Evolutionary conservation across 2,888 invertebrate species (phyloP), one percentile per base, ranked within the genome.

Genomic region (Hyposoter dolosus): DNA sequence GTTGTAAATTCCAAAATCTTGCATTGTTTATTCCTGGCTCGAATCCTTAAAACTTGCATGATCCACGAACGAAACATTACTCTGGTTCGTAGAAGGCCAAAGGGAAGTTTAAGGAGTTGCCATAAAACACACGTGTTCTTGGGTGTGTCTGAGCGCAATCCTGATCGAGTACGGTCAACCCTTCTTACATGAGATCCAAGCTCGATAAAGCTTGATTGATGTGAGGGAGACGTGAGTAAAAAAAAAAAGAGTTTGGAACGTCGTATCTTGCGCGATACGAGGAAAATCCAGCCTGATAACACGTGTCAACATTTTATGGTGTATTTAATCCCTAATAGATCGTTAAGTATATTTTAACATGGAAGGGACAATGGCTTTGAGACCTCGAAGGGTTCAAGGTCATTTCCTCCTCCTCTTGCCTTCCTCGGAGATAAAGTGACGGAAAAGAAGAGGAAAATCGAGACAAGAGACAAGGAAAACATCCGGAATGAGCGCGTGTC

Each of bases 141-240:
- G 76, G 69, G 50, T 82, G 60, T 71, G 69, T 69, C 53, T 43
- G 7, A 43, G 6, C 32, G 28, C 28, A 43, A 66, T 68, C 66
- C 74, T 65, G 45, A 65, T 75, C 56, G 72, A 47, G 56, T 75
- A 66, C 75, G 56, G 32, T 72, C 47, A 80, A 66, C 45, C 74
- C 66, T n/a, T 60, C 74, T 68, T 66, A 66, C 32, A 56, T 68
- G n/a, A 28, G 63, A 63, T 76, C 43, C 77, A 50, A n/a, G 19
- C 45, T 72, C 53, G 72, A 72, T 78, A 83, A 65, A 63, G 65
- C 71, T 69, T 84, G 83, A 83, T 69, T 40, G 19, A 79, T 80
- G 68, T 17, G 63, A 79, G 35, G 56, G 47, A 60, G 15, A 56
- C 47, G 35, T 35, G 43, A 43, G 1, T 43, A 6, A 60, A 45